Base-by-base conservation (phyloP, 2,113 vertebrate genomes). In the Tympanuchus pallidicinctus region DNA sequence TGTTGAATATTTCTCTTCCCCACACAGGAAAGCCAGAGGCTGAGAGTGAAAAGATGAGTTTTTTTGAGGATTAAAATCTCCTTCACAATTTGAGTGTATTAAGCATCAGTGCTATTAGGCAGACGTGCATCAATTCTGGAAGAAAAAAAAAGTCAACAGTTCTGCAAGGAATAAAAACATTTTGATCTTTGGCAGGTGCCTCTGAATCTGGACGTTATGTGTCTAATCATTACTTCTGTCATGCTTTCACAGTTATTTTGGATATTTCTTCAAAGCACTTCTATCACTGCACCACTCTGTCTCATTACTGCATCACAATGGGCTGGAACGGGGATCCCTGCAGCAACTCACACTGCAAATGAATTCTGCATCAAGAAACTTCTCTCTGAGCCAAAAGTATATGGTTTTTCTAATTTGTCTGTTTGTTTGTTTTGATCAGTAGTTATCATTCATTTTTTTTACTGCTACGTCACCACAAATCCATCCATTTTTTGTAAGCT, bases 31-130 rank as follows among this genome's bases (percentile, higher is more conserved):
- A 82, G 50, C 14, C 5, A 2, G 32, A 14, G 38, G 64, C 36
- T 21, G 71, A 20, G 79, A 89, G 85, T 4, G 67, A 80, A 94
- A 89, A 85, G 84, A 70, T 77, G 42, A 40, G 50, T 27, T 47
- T 67, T 89, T 17, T 63, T 67, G 84, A 80, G 95, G 92, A 95
- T 92, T 89, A 91, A 96, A 92, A 94, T 77, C 92, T 89, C 77
- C 60, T 67, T 90, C 81, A 63, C 78, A 89, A 91, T 92, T 63
- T 45, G 86, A 93, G 63, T 73, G 71, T 82, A 89, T 92, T 94
- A 93, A 64, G 64, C 60, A 32, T 70, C 86, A 85, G 74, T 82
- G 74, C 66, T 73, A 30, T 85, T 90, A 63, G 86, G 81, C 84
- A 73, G 86, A 77, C 71, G 64, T 38, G 75, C 82, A 88, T 89